These are phyloP conservation scores for Rhodophaea formosa DNA, from an alignment of 2,888 invertebrate genomes.

Conservation along the genomic window DNA sequence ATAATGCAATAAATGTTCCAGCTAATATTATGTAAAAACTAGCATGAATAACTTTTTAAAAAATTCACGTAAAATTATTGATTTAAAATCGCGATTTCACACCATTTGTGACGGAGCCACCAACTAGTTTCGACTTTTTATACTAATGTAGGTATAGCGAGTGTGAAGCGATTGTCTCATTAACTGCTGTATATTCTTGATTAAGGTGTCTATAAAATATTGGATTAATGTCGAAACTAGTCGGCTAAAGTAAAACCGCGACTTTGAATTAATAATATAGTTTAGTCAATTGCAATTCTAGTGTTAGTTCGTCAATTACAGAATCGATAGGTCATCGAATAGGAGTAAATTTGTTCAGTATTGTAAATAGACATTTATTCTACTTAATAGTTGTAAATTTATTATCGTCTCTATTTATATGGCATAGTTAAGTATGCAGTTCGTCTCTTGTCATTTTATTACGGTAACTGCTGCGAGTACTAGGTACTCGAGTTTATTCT, in stretches of 20 bases:
- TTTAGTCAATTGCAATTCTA: slow-evolving; percentile 18
- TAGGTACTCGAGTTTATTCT: slow-evolving; percentile 65
- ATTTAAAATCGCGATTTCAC: too few relatives aligned
- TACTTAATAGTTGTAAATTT: slow-evolving; percentile 38
- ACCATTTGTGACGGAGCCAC: too few relatives aligned
- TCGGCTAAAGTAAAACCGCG: too few relatives aligned
- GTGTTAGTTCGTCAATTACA: slow-evolving; percentile 28
- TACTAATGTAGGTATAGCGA: too few relatives aligned
- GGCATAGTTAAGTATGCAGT: background rate
- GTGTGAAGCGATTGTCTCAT: too few relatives aligned
- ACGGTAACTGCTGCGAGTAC: slow-evolving; percentile 52
- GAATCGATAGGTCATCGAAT: slow-evolving; percentile 17
- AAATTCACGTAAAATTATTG: too few relatives aligned
- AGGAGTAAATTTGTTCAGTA: slow-evolving; percentile 30
- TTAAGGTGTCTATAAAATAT: too few relatives aligned
- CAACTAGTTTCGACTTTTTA: too few relatives aligned
- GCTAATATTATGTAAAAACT: too few relatives aligned
- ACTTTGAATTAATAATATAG: background rate
- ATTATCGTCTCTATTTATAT: slow-evolving; percentile 39
- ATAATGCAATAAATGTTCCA: background rate
- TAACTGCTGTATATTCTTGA: too few relatives aligned
- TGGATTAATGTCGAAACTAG: too few relatives aligned
- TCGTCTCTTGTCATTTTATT: slow-evolving; percentile 50
- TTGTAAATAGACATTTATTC: slow-evolving; percentile 41
- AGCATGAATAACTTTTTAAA: too few relatives aligned